A percentile compares a stretch with the other conserved stretches of the same genome.
These are phyloP conservation scores for Loripinus fragilis DNA, from an alignment of 2,888 invertebrate genomes.

Conservation along the genomic window DNA sequence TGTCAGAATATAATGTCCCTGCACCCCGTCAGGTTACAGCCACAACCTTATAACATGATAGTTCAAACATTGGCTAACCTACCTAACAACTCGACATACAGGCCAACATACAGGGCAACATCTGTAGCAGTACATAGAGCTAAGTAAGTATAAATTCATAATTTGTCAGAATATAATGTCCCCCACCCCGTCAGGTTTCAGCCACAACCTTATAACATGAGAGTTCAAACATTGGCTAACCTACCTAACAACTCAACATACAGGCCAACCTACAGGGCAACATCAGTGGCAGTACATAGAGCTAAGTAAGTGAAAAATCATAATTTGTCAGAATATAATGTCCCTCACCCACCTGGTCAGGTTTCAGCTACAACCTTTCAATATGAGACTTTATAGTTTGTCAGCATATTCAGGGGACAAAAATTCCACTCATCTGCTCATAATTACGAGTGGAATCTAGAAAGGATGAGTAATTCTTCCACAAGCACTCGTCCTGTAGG, in stretches of 20 bases:
- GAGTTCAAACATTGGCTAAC: constrained; percentile 90
- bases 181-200: too few relatives aligned
- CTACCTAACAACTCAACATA: constrained; percentile 83
- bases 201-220: constrained; percentile 87
- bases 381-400: constrained; percentile 89
- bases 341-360: too few relatives aligned
- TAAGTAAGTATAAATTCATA: constrained; percentile 80
- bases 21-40: neutral
- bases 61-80: constrained; percentile 90
- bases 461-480: too few relatives aligned
- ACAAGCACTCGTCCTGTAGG: too few relatives aligned
- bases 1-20: too few relatives aligned
- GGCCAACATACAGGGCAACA: neutral
- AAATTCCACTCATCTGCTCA: too few relatives aligned
- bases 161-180: too few relatives aligned
- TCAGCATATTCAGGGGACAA: too few relatives aligned
- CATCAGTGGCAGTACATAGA: constrained; percentile 82
- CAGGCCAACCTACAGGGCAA: constrained; percentile 82
- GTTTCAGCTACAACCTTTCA: constrained; percentile 66
- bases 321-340: too few relatives aligned
- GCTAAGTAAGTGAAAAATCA: constrained; percentile 76
- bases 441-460: too few relatives aligned
- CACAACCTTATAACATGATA: constrained; percentile 85
- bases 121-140: constrained; percentile 81
- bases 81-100: constrained; percentile 56